Conservation (phyloP, 2,888 invertebrate species). For the Dioctria rufipes region DNA sequence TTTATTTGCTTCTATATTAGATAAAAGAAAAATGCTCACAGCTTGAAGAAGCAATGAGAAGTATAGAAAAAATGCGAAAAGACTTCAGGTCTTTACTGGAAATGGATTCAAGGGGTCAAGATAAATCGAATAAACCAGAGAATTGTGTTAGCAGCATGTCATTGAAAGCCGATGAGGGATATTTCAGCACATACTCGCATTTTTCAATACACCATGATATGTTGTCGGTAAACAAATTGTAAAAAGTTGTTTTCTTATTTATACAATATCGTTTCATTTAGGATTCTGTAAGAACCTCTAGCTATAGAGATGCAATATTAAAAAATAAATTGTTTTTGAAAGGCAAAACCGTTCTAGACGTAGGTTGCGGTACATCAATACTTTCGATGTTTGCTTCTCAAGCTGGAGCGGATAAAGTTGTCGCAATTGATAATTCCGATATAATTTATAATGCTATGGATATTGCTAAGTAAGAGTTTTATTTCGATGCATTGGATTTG, state of each 20-base stretch:
- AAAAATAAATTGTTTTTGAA: constrained; percentile 80
- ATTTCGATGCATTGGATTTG: too few relatives aligned
- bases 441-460: constrained; percentile 97
- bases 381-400: constrained; percentile 98
- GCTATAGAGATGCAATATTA: constrained; percentile 88
- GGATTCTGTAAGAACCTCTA: constrained; percentile 88
- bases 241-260: neutral
- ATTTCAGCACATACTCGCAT: constrained; percentile 89
- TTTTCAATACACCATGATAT: constrained; percentile 95
- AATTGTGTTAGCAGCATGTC: constrained; percentile 72
- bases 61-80: constrained; percentile 66
- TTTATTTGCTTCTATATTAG: constrained; percentile 65
- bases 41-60: constrained; percentile 74
- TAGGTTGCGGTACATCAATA: constrained; percentile 98
- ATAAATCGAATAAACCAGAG: constrained; percentile 58
- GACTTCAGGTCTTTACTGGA: constrained; percentile 64
- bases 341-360: constrained; percentile 89
- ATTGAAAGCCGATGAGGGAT: constrained; percentile 80
- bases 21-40: constrained; percentile 76
- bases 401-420: constrained; percentile 91
- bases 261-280: constrained; percentile 64
- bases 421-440: constrained; percentile 96
- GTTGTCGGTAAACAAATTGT: constrained; percentile 78
- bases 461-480: constrained; percentile 81
- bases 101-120: constrained; percentile 63